Evolutionary conservation across 1,140 invertebrate species (phyloP).

Genomic region (Potamilus streckersoni): DNA sequence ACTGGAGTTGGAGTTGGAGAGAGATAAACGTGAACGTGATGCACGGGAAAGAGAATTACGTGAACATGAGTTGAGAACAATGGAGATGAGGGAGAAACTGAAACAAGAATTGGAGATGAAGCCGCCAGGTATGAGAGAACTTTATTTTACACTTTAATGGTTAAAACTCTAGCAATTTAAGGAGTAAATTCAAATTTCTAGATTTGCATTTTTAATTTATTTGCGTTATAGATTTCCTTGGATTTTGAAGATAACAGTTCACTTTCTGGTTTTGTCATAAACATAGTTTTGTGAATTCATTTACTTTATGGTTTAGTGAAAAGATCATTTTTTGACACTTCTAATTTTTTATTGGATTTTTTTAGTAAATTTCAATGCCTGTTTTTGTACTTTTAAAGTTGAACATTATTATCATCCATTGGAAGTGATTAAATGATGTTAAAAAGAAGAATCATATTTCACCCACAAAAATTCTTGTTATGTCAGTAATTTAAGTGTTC

Average conservation of each 20-base stretch:
- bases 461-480: no score
- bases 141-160: background rate
- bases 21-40: conserved; percentile 86
- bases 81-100: conserved; percentile 76
- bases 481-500: no score
- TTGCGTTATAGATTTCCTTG: no score
- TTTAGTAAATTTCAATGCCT: background rate
- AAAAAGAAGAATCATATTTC: background rate
- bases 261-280: no score
- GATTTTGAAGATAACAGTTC: no score
- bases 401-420: no score
- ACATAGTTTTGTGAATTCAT: no score
- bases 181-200: background rate
- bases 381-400: background rate
- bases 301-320: no score
- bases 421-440: background rate
- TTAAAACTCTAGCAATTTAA: background rate
- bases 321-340: no score
- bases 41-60: conserved; percentile 80
- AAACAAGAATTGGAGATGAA: conserved; percentile 66
- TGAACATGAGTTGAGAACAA: conserved; percentile 82
- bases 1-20: conserved; percentile 83
- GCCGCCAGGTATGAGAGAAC: conserved; percentile 51
- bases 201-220: no score
- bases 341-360: no score